Base-by-base conservation (phyloP, 2,888 invertebrate species). In the Dynastes hyllus region DNA sequence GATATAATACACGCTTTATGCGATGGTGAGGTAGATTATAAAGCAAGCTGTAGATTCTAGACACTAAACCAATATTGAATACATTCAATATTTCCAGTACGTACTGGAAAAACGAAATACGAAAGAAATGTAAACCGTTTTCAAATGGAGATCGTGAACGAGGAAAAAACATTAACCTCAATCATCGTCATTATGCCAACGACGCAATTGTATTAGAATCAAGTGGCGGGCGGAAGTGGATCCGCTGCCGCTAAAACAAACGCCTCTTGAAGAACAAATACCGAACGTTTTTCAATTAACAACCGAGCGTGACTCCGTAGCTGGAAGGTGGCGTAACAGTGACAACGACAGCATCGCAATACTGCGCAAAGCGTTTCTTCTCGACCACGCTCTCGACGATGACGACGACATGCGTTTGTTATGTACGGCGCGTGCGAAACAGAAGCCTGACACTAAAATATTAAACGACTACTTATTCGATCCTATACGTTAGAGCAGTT, bases 231-330 rank as follows among this genome's bases (percentile, higher is more conserved):
- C 37, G 55, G 55, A 71, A 71, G 71, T 53, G 73, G 27, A 58
- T 22, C 71, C n/a, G 22, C 22, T 8, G 53, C 50, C 55, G 58
- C 58, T 58, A 58, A 61, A 73, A 58, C 73, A 58, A 71, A 61
- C 58, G 61, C 58, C 58, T 16, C 58, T 58, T 58, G 55, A 73
- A 73, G 58, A 58, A 73, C 58, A 73, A 73, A 73, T 37, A 73
- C n/a, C 16, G 73, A 73, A 73, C 73, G 73, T 58, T 73, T 58
- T 73, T 73, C 53, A 73, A 73, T 73, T 73, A 73, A 73, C 73
- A 73, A 73, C 58, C 16, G 73, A 73, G 37, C 58, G 37, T 8
- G 40, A 29, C 53, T 16, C 16, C 45, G 8, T 37, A 37, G 5
- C 45, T 45, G 11, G 8, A 29, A 63, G 29, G 6, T 16, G 13